Conservation (phyloP, 2,113 vertebrate species). For the Saccopteryx bilineata region DNA sequence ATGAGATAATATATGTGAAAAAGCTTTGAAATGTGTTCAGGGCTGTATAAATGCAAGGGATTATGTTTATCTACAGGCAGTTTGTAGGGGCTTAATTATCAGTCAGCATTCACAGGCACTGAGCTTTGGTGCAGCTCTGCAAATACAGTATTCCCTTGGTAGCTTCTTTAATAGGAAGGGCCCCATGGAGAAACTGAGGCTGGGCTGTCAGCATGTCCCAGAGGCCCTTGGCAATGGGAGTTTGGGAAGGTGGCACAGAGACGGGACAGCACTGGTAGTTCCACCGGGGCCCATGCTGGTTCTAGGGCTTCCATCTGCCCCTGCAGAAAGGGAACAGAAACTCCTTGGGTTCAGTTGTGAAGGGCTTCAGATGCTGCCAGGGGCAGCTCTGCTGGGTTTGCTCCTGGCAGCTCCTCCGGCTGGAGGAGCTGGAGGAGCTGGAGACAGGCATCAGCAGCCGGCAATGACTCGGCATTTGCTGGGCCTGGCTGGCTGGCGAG, state of each 20-base stretch:
- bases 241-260: not conserved
- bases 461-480: conserved; percentile 79
- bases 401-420: conserved; percentile 61
- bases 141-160: not conserved
- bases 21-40: conserved; percentile 73
- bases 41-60: conserved; percentile 76
- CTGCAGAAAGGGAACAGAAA: not conserved
- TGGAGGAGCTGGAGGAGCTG: conserved; percentile 65
- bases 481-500: conserved; percentile 7
- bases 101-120: conserved; percentile 61
- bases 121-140: conserved; percentile 53
- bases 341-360: not conserved
- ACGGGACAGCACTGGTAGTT: not conserved
- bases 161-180: conserved; percentile 29
- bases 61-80: conserved; percentile 77
- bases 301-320: not conserved
- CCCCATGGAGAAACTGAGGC: conserved; percentile 68
- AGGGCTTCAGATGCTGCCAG: conserved; percentile 38
- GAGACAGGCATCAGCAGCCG: conserved; percentile 6
- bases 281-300: not conserved
- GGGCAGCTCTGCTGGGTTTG: conserved; percentile 36
- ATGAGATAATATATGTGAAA: conserved; percentile 75
- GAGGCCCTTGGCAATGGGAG: not conserved
- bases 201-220: not conserved
- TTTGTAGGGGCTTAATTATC: conserved; percentile 79